Percentiles rank a stretch among this genome's conserved stretches.
Evolutionary conservation across 2,113 vertebrate genomes (phyloP).

Genomic region (Eolophus roseicapilla): DNA sequence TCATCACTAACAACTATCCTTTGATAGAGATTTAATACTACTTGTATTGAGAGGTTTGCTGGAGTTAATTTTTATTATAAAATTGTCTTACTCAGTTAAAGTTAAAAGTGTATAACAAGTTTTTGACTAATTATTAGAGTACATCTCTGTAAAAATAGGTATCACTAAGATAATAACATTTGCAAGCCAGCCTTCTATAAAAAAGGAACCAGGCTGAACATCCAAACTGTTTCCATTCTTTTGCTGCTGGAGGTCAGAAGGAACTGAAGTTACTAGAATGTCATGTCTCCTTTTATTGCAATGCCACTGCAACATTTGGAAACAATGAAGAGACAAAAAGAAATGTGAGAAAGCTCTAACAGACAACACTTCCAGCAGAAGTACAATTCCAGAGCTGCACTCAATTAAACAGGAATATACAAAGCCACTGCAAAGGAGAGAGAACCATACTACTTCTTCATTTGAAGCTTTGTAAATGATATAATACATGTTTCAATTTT

Average conservation of each 20-base stretch:
- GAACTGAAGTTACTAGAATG: constrained; percentile 11
- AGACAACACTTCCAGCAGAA: constrained; percentile 20
- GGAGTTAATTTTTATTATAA: neutral
- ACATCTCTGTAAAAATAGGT: neutral
- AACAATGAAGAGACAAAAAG: constrained; percentile 52
- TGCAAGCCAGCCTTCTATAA: neutral
- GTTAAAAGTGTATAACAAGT: neutral
- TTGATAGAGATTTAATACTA: neutral
- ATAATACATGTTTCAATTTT: neutral
- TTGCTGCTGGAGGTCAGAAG: constrained; percentile 17
- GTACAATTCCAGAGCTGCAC: constrained; percentile 18
- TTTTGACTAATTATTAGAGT: neutral
- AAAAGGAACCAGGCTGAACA: neutral
- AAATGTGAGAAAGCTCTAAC: constrained; percentile 38
- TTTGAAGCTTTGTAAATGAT: neutral
- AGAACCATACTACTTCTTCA: neutral
- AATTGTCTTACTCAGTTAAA: neutral
- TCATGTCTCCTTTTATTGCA: constrained; percentile 31
- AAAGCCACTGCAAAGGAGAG: neutral
- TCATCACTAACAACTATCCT: neutral
- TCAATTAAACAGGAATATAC: constrained; percentile 12
- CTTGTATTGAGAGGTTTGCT: neutral
- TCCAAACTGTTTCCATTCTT: constrained; percentile 1
- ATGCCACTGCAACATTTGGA: constrained; percentile 54
- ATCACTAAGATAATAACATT: neutral